Percentiles rank a stretch among this genome's conserved stretches.
phyloP scores from a whole-genome alignment of 2,888 invertebrate species.

The Scaptomyza flava region DNA sequence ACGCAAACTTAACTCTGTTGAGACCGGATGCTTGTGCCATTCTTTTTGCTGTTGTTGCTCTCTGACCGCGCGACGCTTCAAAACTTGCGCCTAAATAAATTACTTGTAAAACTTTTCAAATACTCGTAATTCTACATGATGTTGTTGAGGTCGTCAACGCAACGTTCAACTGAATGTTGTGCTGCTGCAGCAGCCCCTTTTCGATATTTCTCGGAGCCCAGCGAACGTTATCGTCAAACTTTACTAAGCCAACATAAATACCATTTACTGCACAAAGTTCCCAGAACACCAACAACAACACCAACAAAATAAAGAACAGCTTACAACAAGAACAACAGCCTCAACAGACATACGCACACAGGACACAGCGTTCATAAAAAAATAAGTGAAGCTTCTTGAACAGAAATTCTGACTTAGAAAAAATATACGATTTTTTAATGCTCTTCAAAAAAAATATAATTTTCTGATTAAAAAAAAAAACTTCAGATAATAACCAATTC shows the following conservation, averaged over 20 bases:
- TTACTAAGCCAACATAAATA: slow-evolving; percentile 79
- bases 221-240: slow-evolving; percentile 71
- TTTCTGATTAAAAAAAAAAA: too few species aligned
- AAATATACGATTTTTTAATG: slow-evolving; percentile 14
- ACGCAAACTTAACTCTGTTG: slow-evolving; percentile 9
- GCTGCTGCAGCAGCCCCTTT: slow-evolving; percentile 33
- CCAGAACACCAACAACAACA: slow-evolving; percentile 33
- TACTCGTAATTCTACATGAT: slow-evolving; percentile 80
- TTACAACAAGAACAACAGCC: slow-evolving; percentile 1
- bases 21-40: slow-evolving; percentile 31
- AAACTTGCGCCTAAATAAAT: slow-evolving; percentile 79
- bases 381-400: slow-evolving; percentile 49
- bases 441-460: slow-evolving; percentile 10
- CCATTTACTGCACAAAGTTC: slow-evolving; percentile 78
- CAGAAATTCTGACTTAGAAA: background rate
- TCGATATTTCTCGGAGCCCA: slow-evolving; percentile 47
- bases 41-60: slow-evolving; percentile 39
- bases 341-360: slow-evolving; percentile 20
- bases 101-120: slow-evolving; percentile 79
- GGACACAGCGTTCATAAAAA: slow-evolving; percentile 60
- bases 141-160: slow-evolving; percentile 79
- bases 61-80: slow-evolving; percentile 61
- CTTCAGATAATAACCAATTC: too few species aligned
- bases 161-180: slow-evolving; percentile 27
- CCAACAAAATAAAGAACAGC: slow-evolving; percentile 9